phyloP scores from a whole-genome alignment of 2,113 vertebrate species.

The Corythoichthys intestinalis region DNA sequence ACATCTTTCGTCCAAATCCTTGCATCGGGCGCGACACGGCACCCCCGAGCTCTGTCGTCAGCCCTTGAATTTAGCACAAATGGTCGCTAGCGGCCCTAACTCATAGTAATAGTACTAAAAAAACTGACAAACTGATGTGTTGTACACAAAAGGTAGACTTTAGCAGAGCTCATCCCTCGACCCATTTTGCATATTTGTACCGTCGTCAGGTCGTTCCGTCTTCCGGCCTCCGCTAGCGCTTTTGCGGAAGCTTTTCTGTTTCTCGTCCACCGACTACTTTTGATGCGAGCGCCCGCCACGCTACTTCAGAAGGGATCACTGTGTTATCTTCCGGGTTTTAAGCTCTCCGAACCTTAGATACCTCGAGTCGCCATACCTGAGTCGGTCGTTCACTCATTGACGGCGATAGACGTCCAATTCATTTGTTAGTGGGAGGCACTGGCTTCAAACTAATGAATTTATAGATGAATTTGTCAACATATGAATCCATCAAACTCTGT shows the following conservation, averaged over 20 bases:
- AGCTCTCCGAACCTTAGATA: slow-evolving; percentile 35
- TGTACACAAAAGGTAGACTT: slow-evolving; percentile 37
- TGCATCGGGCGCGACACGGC: neutral
- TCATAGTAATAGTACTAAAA: slow-evolving; percentile 59
- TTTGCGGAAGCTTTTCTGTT: slow-evolving; percentile 17
- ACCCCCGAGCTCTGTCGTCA: slow-evolving; percentile 47
- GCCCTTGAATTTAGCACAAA: slow-evolving; percentile 56
- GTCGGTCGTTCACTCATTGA: slow-evolving; percentile 5
- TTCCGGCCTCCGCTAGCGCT: slow-evolving; percentile 55
- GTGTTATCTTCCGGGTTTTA: slow-evolving; percentile 47
- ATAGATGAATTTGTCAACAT: too few relatives aligned
- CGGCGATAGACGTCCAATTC: too few relatives aligned
- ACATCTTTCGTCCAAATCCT: slow-evolving; percentile 10
- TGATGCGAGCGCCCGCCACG: neutral
- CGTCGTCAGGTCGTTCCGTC: slow-evolving; percentile 55
- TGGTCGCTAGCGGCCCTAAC: slow-evolving; percentile 46
- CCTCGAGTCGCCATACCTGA: slow-evolving; percentile 51
- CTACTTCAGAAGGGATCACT: slow-evolving; percentile 41
- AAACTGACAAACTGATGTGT: slow-evolving; percentile 19
- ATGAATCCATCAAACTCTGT: too few relatives aligned
- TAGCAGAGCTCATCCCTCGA: slow-evolving; percentile 50
- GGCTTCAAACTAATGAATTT: too few relatives aligned
- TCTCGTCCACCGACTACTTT: neutral
- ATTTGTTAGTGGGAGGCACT: too few relatives aligned
- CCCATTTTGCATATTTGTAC: neutral